These are phyloP conservation scores for Tolmerus cingulatus DNA, from an alignment of 2,888 invertebrate species.

Conservation along the genomic window DNA sequence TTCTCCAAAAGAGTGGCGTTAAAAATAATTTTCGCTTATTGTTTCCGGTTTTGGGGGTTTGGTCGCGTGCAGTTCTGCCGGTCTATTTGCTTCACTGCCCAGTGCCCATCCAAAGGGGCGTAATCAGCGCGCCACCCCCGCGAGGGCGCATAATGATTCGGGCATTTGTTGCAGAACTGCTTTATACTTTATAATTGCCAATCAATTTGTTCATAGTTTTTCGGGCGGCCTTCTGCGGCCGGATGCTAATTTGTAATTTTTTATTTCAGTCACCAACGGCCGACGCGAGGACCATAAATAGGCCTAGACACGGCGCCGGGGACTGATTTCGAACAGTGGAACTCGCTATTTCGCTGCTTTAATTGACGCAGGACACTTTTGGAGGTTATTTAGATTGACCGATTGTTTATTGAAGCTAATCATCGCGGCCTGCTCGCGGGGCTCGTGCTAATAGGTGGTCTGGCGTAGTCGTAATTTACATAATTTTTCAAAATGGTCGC, in stretches of 20 bases:
- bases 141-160: neutral
- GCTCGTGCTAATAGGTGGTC: neutral
- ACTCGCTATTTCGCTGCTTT: neutral
- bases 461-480: neutral
- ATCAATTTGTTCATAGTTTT: conserved; percentile 32
- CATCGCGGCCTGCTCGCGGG: neutral
- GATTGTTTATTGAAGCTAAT: conserved; percentile 19
- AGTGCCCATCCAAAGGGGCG: neutral
- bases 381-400: neutral
- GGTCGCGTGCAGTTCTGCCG: neutral
- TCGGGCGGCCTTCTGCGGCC: neutral
- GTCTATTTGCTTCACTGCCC: conserved; percentile 12
- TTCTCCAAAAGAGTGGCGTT: neutral
- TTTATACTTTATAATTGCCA: conserved; percentile 34
- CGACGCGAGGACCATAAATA: conserved; percentile 1
- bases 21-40: conserved; percentile 20
- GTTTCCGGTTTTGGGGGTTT: neutral
- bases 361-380: neutral
- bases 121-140: neutral
- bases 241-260: neutral
- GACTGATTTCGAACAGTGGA: neutral
- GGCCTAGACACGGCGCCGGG: neutral
- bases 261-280: conserved; percentile 25
- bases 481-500: neutral
- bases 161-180: neutral